Base-by-base conservation (phyloP, 1,140 invertebrate genomes). In the Drosophila suzukii region DNA sequence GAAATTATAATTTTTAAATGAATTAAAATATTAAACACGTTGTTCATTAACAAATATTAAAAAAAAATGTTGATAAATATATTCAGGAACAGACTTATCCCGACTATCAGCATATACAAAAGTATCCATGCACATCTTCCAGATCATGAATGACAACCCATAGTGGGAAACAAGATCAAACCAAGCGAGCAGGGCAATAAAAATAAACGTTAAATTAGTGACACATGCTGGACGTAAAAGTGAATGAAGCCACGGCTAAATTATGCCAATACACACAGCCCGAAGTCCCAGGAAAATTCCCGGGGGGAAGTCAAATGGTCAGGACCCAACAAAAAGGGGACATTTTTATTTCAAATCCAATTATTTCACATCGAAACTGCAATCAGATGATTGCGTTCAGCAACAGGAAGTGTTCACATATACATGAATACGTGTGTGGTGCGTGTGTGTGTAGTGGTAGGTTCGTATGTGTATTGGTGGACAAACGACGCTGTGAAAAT, bases 261-360 rank as follows among this genome's bases (percentile, higher is more conserved):
- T 81, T 81, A 85, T 66, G 65, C 78, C 74, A 75, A 81, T 86
- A 60, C 78, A 53, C 39, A 62, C 12, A 57, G 32, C 39, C 46
- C 38, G 15, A 38, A 46, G 10, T n/a, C 27, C 15, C 32, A 12
- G 6, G 8, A 13, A 20, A 39, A 15, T n/a, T 15, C 41, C 32
- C 34, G n/a, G 43, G 38, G n/a, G 36, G 27, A 13, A 57, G 41
- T 43, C 63, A 50, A 58, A 63, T 56, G 66, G 39, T 49, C 38
- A 24, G 57, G 62, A 49, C 75, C 65, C 60, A 60, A 71, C 75
- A 55, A 72, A 77, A 80, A 53, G 66, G 66, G 44, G 32, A 81
- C 88, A 91, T 81, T 91, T 91, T 91, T 91, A 91, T 91, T 79
- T 88, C 73, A 89, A 91, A 91, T 91, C 80, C 88, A 91, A 91